Evolutionary conservation across 2,113 vertebrate genomes (phyloP).

Genomic region (Panthera uncia): DNA sequence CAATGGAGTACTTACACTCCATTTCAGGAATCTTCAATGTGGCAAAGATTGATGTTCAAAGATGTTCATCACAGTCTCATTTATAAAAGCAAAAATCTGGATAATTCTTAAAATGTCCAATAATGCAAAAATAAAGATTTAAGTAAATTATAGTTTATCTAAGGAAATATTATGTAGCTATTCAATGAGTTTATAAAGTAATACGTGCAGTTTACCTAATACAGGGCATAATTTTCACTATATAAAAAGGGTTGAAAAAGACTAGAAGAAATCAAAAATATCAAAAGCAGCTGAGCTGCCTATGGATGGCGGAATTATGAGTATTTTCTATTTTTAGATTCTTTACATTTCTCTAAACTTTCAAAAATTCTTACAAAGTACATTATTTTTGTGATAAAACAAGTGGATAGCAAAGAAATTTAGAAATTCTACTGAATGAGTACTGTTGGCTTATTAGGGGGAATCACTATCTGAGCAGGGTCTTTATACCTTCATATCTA

Average conservation of each 20-base stretch:
- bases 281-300: background rate
- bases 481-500: background rate
- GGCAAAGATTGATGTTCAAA: background rate
- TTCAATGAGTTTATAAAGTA: background rate
- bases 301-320: background rate
- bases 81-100: constrained; percentile 9
- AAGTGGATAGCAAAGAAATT: background rate
- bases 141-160: constrained; percentile 6
- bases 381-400: constrained; percentile 13
- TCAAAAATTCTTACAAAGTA: background rate
- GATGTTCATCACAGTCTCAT: background rate
- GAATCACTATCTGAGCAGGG: too few relatives aligned
- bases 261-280: background rate
- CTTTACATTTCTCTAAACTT: constrained; percentile 13
- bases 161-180: background rate
- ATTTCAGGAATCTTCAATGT: background rate
- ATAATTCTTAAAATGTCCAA: background rate
- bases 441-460: background rate
- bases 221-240: constrained; percentile 5
- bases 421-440: background rate
- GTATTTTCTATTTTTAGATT: background rate
- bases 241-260: background rate
- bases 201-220: background rate
- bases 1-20: background rate
- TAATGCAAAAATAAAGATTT: background rate